phyloP scores from a whole-genome alignment of 1,140 invertebrate species.

The Camponotus pennsylvanicus region DNA sequence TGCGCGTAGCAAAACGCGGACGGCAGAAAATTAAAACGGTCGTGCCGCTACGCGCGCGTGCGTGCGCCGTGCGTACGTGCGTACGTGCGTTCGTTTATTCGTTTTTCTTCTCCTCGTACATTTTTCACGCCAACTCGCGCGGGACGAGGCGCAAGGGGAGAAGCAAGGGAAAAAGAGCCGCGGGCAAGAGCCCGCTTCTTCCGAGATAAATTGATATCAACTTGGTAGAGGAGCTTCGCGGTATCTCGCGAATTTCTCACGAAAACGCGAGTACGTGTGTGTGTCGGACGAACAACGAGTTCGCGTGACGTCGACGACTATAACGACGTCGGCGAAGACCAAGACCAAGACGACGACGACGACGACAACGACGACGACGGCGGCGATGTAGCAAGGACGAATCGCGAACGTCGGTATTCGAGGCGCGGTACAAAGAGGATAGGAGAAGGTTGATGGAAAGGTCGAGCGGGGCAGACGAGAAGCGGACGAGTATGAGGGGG shows the following conservation, averaged over 20 bases:
- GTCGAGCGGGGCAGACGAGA: conserved; percentile 41
- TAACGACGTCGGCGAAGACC: not conserved
- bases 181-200: not conserved
- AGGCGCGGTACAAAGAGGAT: conserved; percentile 57
- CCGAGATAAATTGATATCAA: conserved; percentile 58
- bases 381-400: conserved; percentile 67
- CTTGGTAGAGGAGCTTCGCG: conserved; percentile 20
- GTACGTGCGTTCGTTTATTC: conserved; percentile 7
- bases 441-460: conserved; percentile 61
- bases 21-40: conserved; percentile 60
- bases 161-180: conserved; percentile 3
- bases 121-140: conserved; percentile 44
- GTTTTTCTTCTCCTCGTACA: not conserved
- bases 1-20: conserved; percentile 50
- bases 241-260: conserved; percentile 57
- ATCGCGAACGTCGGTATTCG: conserved; percentile 73
- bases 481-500: conserved; percentile 9
- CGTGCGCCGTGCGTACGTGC: not conserved
- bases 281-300: conserved; percentile 18
- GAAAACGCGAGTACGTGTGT: conserved; percentile 38
- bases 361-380: conserved; percentile 39
- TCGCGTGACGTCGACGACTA: conserved; percentile 50
- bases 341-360: conserved; percentile 7
- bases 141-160: not conserved
- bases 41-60: not conserved